Evolutionary conservation across 2,113 vertebrate species (phyloP).

Genomic region (Microtus montanus): DNA sequence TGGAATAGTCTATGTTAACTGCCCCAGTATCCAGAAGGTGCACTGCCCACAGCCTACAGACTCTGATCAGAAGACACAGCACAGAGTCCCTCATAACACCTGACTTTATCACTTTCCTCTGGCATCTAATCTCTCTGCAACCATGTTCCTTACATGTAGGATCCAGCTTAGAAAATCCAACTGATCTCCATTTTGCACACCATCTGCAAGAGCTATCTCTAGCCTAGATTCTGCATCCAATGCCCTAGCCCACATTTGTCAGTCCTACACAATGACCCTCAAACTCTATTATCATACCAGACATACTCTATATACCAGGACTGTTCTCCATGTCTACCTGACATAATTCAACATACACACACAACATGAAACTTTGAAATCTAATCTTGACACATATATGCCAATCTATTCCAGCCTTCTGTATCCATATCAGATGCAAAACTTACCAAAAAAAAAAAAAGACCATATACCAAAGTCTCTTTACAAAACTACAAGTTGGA

Average conservation of each 20-base stretch:
- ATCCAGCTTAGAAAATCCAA: neutral
- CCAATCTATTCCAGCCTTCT: neutral
- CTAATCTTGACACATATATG: neutral
- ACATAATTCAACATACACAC: neutral
- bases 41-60: neutral
- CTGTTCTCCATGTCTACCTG: neutral
- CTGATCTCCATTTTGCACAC: too few species aligned
- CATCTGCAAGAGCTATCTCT: neutral
- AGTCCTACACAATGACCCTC: neutral
- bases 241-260: too few species aligned
- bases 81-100: accelerated
- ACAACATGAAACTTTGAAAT: neutral
- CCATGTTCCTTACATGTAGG: neutral
- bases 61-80: neutral
- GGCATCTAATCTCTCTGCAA: neutral
- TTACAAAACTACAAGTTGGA: neutral
- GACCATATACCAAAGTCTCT: neutral
- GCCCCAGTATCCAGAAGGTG: neutral
- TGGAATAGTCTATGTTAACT: neutral
- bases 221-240: neutral
- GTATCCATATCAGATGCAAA: neutral
- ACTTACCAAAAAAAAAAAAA: neutral
- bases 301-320: neutral
- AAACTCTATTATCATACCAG: neutral
- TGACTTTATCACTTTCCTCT: neutral